Conservation (phyloP, 2,113 vertebrate species). For the Sylvia atricapilla region DNA sequence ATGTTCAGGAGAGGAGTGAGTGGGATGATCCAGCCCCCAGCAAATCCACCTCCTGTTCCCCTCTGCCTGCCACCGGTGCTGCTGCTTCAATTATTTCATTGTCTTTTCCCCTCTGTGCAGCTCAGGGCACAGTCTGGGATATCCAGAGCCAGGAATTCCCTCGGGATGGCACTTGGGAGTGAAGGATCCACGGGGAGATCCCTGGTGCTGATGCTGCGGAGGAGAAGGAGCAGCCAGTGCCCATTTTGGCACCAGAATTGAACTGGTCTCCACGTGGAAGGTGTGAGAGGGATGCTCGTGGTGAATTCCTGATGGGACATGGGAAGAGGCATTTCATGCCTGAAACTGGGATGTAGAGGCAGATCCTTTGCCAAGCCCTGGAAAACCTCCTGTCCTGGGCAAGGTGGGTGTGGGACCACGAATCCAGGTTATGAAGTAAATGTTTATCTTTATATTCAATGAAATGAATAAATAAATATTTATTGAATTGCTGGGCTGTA, state of each 20-base stretch:
- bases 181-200: fast-evolving
- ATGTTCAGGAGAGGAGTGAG: fast-evolving
- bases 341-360: background rate
- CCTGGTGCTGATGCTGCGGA: background rate
- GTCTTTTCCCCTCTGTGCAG: fast-evolving
- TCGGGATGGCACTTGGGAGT: fast-evolving
- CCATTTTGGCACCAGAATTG: background rate
- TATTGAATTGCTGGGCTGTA: background rate
- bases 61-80: background rate
- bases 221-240: background rate
- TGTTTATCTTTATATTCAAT: background rate
- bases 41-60: background rate
- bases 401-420: background rate
- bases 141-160: background rate
- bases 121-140: background rate
- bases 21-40: background rate
- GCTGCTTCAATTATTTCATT: background rate
- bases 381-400: background rate
- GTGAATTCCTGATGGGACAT: fast-evolving
- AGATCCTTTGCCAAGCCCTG: background rate
- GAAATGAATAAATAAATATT: background rate
- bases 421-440: background rate
- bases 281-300: fast-evolving
- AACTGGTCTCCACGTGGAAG: fast-evolving
- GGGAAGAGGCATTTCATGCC: background rate